Evolutionary conservation across 2,113 vertebrate species (phyloP).

Genomic region (Manacus vitellinus): DNA sequence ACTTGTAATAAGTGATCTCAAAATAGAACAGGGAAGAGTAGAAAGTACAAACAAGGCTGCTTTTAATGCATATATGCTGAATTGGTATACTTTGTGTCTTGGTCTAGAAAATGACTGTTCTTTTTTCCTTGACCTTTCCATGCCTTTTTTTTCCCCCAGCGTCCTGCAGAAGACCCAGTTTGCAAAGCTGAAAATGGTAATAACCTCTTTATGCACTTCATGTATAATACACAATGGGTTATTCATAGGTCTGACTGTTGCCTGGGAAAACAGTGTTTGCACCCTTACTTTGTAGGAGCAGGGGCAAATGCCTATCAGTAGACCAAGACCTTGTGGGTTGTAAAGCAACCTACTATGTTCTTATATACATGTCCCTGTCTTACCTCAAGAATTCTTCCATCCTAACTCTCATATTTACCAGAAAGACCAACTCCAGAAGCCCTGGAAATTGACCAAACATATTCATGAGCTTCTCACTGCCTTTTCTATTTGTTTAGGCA

Average conservation of each 20-base stretch:
- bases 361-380: not conserved
- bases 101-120: not conserved
- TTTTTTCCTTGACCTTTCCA: not conserved
- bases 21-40: not conserved
- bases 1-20: not conserved
- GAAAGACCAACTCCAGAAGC: not conserved
- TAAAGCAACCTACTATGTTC: not conserved
- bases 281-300: not conserved
- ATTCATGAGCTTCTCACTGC: not conserved
- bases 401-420: not conserved
- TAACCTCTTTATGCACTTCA: not conserved
- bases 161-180: conserved; percentile 71
- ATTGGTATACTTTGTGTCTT: not conserved
- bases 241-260: not conserved
- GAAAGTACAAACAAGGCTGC: not conserved
- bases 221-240: not conserved
- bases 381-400: not conserved
- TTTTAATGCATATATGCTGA: not conserved
- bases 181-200: conserved; percentile 73
- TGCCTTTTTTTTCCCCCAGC: conserved; percentile 56
- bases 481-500: not conserved
- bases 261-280: not conserved
- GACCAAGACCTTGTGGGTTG: not conserved
- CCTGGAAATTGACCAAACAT: not conserved
- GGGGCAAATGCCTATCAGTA: not conserved